Evolutionary conservation across 2,113 vertebrate species (phyloP).

Genomic region (Atlantisia rogersi): DNA sequence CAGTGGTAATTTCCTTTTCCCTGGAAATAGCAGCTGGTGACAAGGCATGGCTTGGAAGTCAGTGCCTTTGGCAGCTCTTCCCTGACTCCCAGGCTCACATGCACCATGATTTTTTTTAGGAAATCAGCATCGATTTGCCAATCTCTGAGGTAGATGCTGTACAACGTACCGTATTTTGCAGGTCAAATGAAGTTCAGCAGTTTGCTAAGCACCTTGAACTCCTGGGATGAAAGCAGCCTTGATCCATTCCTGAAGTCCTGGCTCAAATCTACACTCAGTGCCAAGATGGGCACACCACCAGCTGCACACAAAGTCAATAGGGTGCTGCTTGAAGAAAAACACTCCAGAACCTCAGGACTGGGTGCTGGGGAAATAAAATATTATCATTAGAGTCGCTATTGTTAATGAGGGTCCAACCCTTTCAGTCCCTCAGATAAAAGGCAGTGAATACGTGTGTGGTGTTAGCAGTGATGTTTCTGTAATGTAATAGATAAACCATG

Average conservation of each 20-base stretch:
- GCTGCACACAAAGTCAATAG: not conserved
- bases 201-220: not conserved
- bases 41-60: fast-evolving
- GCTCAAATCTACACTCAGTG: fast-evolving
- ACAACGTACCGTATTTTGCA: not conserved
- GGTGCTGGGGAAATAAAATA: not conserved
- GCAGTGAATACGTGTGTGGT: fast-evolving
- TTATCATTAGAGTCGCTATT: not conserved
- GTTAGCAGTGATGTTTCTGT: not conserved
- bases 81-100: not conserved
- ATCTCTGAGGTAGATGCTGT: not conserved
- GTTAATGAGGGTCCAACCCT: not conserved
- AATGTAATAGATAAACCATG: not conserved
- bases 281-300: not conserved
- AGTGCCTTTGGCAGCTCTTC: not conserved
- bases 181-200: not conserved
- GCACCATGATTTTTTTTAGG: not conserved
- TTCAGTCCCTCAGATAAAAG: not conserved
- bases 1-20: not conserved
- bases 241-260: not conserved
- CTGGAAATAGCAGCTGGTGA: not conserved
- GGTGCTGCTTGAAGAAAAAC: not conserved
- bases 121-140: not conserved
- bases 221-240: not conserved
- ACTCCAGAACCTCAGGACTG: not conserved